Evolutionary conservation across 1,140 invertebrate genomes (phyloP).

Genomic region (Dolichoris vasculosae): DNA sequence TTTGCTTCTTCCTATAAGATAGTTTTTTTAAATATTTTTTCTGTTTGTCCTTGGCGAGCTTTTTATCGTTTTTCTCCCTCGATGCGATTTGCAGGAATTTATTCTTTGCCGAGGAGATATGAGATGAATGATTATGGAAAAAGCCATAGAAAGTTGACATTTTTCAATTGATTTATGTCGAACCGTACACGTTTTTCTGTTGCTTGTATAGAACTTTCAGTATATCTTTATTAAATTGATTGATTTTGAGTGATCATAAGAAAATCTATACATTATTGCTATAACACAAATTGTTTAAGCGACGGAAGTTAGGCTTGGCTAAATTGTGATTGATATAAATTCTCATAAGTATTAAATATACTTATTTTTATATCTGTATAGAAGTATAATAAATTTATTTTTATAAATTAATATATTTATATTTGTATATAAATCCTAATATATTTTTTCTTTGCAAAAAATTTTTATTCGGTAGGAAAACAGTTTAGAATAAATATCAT

Average conservation of each 20-base stretch:
- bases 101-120: background rate
- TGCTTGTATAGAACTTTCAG: background rate
- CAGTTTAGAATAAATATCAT: too few relatives aligned
- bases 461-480: too few relatives aligned
- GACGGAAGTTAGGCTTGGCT: too few relatives aligned
- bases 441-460: too few relatives aligned
- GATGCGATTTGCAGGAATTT: background rate
- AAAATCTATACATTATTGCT: background rate
- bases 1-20: slow-evolving; percentile 1
- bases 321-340: too few relatives aligned
- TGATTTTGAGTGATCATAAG: background rate
- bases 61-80: background rate
- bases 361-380: too few relatives aligned
- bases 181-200: background rate
- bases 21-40: background rate
- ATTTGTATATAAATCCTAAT: too few relatives aligned
- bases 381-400: too few relatives aligned
- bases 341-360: too few relatives aligned
- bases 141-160: background rate
- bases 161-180: background rate
- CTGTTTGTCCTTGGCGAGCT: background rate
- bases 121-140: background rate
- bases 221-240: background rate
- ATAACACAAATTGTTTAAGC: background rate
- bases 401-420: too few relatives aligned